Conservation (phyloP, 2,888 invertebrate genomes). For the Meghimatium bilineatum region DNA sequence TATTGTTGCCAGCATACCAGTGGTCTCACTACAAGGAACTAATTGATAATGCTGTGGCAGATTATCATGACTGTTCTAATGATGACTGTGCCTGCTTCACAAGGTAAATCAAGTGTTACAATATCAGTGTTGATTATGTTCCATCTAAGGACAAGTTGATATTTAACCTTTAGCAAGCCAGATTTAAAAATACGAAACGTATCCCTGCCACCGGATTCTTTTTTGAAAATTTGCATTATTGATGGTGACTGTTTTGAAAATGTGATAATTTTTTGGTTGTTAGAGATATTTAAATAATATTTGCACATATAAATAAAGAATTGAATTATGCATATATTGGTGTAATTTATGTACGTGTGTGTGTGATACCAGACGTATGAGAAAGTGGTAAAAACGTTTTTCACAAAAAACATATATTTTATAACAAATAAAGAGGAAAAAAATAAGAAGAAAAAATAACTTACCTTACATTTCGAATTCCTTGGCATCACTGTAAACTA, state of each 20-base stretch:
- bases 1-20: constrained; percentile 36
- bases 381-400: too few relatives aligned
- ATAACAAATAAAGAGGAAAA: too few relatives aligned
- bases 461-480: too few relatives aligned
- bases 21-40: constrained; percentile 72
- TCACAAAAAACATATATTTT: too few relatives aligned
- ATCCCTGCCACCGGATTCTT: not conserved
- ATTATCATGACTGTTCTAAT: constrained; percentile 68
- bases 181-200: not conserved
- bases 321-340: too few relatives aligned
- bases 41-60: constrained; percentile 68
- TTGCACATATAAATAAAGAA: too few relatives aligned
- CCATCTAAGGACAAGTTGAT: not conserved
- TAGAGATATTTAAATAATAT: too few relatives aligned
- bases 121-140: not conserved
- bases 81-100: constrained; percentile 70
- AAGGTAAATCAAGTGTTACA: constrained; percentile 55
- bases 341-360: too few relatives aligned
- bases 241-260: not conserved
- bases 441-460: too few relatives aligned
- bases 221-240: not conserved
- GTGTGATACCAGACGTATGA: too few relatives aligned
- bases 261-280: not conserved
- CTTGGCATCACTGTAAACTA: too few relatives aligned
- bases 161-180: not conserved